A percentile compares a stretch with the other conserved stretches of the same genome.
These are phyloP conservation scores for Drosophila mulleri DNA, from an alignment of 2,888 invertebrate species.

Conservation along the genomic window DNA sequence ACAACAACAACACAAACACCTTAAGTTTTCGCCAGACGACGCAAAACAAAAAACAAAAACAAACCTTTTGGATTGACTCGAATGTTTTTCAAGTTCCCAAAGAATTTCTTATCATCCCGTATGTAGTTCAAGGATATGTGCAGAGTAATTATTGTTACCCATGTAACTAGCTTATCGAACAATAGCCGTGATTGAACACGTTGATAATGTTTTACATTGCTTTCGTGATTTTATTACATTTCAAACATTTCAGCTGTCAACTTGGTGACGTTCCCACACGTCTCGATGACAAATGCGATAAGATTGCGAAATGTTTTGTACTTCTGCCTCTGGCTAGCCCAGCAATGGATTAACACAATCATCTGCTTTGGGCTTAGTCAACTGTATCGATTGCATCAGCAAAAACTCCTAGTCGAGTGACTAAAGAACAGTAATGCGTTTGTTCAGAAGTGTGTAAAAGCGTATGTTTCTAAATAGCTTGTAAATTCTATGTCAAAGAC, in stretches of 20 bases:
- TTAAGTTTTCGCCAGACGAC: conserved; percentile 15
- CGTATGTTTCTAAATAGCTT: neutral
- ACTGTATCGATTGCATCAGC: conserved; percentile 41
- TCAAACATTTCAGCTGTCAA: conserved; percentile 6
- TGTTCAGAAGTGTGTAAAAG: conserved; percentile 15
- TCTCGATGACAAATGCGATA: conserved; percentile 9
- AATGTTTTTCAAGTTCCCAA: neutral
- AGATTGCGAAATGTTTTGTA: conserved; percentile 4
- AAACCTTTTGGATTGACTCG: conserved; percentile 5
- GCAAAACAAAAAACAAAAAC: neutral
- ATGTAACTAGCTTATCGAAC: conserved; percentile 7
- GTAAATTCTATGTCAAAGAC: conserved; percentile 16
- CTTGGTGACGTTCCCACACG: conserved; percentile 24
- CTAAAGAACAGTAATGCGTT: conserved; percentile 28
- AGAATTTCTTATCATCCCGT: conserved; percentile 10
- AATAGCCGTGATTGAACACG: conserved; percentile 16
- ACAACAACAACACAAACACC: conserved; percentile 21
- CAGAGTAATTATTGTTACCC: conserved; percentile 1
- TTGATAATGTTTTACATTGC: conserved; percentile 16
- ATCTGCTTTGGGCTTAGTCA: conserved; percentile 19
- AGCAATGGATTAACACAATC: conserved; percentile 27
- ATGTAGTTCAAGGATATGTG: conserved; percentile 43
- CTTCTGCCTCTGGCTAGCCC: neutral
- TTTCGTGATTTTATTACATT: neutral
- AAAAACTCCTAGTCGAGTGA: conserved; percentile 16